A percentile compares a stretch with the other conserved stretches of the same genome.
Conservation (phyloP, 2,888 invertebrate genomes). For the Punctoribates punctum region DNA sequence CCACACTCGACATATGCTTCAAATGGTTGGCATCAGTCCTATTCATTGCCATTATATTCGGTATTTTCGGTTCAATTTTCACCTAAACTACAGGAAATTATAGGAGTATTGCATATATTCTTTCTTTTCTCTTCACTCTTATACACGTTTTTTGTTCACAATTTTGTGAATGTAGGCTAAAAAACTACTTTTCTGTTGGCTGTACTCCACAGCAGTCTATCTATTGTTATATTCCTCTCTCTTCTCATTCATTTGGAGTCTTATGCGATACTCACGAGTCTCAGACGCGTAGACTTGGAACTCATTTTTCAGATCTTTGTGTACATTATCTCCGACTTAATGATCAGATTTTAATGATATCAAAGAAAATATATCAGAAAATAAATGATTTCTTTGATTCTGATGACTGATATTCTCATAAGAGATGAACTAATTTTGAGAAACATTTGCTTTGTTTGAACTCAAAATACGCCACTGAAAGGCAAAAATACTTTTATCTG, state of each 20-base stretch:
- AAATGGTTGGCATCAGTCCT: slow-evolving; percentile 2
- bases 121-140: background rate
- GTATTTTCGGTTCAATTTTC: slow-evolving; percentile 19
- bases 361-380: background rate
- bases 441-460: background rate
- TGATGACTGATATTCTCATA: slow-evolving; percentile 5
- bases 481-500: background rate
- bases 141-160: slow-evolving; percentile 4
- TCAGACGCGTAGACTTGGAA: slow-evolving; percentile 10
- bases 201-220: background rate
- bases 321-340: slow-evolving; percentile 5
- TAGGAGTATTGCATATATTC: slow-evolving; percentile 16
- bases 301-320: background rate
- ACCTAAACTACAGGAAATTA: slow-evolving; percentile 32
- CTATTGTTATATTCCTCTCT: slow-evolving; percentile 14
- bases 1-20: slow-evolving; percentile 9
- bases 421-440: background rate
- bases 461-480: slow-evolving; percentile 12
- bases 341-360: slow-evolving; percentile 15
- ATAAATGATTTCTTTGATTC: background rate
- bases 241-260: background rate
- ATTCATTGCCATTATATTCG: background rate
- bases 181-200: slow-evolving; percentile 16
- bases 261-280: slow-evolving; percentile 22
- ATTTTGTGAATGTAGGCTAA: slow-evolving; percentile 29